Evolutionary conservation across 2,888 invertebrate species (phyloP).

Genomic region (Hypsopygia costalis): DNA sequence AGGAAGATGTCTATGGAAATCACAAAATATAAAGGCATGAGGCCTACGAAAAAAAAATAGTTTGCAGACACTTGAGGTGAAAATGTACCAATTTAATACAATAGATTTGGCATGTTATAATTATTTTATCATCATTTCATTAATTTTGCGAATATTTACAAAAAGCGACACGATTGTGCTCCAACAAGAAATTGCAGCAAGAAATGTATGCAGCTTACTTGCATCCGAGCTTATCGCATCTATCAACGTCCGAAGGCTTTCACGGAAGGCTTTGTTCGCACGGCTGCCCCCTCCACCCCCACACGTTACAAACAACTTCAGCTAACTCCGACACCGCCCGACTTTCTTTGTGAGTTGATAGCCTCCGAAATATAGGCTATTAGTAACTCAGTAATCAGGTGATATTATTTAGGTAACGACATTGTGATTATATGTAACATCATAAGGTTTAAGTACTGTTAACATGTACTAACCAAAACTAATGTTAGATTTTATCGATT

Average conservation of each 20-base stretch:
- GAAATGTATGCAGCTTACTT: conserved; percentile 78
- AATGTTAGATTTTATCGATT: too few relatives aligned
- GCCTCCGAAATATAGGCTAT: conserved; percentile 44
- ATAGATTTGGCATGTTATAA: too few relatives aligned
- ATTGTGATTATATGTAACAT: too few relatives aligned
- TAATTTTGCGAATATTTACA: not conserved
- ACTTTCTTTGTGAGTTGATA: conserved; percentile 64
- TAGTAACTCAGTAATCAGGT: conserved; percentile 29
- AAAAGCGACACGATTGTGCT: conserved; percentile 40
- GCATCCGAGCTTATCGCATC: conserved; percentile 79
- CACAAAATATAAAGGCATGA: too few relatives aligned
- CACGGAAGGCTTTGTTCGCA: conserved; percentile 74
- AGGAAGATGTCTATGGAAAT: too few relatives aligned
- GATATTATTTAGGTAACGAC: too few relatives aligned
- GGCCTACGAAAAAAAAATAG: too few relatives aligned
- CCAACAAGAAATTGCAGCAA: conserved; percentile 57
- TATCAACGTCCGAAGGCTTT: conserved; percentile 75
- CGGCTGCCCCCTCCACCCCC: conserved; percentile 38
- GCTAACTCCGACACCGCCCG: conserved; percentile 57
- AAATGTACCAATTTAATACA: too few relatives aligned
- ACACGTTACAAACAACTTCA: conserved; percentile 66
- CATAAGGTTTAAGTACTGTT: too few relatives aligned
- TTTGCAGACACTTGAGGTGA: too few relatives aligned
- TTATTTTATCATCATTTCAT: too few relatives aligned
- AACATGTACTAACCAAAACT: too few relatives aligned